Evolutionary conservation across 2,888 invertebrate genomes (phyloP).

Genomic region (Acleris literana): DNA sequence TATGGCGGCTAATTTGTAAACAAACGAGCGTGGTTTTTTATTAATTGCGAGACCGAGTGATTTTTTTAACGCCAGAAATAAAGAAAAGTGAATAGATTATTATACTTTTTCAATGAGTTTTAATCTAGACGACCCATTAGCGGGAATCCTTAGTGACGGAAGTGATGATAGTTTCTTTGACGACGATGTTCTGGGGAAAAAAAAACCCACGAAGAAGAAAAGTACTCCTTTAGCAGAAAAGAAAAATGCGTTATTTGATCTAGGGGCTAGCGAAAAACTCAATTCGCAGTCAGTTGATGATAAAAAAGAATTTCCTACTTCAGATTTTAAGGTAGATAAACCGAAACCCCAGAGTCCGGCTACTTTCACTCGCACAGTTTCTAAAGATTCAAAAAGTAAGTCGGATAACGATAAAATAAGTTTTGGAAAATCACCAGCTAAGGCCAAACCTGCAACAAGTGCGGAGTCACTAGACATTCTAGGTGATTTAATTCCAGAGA

Average conservation of each 20-base stretch:
- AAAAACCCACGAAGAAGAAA: constrained; percentile 65
- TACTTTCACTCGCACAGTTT: constrained; percentile 53
- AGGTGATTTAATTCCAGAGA: constrained; percentile 52
- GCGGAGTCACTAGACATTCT: constrained; percentile 64
- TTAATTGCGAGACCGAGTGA: too few relatives aligned
- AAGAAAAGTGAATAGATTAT: background rate
- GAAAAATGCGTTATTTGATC: constrained; percentile 71
- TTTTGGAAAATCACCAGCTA: constrained; percentile 59
- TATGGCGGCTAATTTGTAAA: constrained; percentile 65
- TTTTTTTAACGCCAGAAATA: too few relatives aligned
- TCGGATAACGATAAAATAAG: constrained; percentile 43
- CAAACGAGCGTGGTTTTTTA: constrained; percentile 40
- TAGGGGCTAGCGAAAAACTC: constrained; percentile 53
- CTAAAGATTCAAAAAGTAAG: constrained; percentile 58
- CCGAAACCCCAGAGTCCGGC: constrained; percentile 50
- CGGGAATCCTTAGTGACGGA: constrained; percentile 86
- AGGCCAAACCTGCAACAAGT: constrained; percentile 55
- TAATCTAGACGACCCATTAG: constrained; percentile 85
- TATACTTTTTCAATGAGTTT: constrained; percentile 73
- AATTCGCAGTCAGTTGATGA: constrained; percentile 45
- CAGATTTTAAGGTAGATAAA: constrained; percentile 53
- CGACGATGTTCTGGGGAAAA: constrained; percentile 80
- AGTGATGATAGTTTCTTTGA: constrained; percentile 90
- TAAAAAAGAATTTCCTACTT: constrained; percentile 49
- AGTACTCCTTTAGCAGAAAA: constrained; percentile 59